Evolutionary conservation across 2,888 invertebrate genomes (phyloP).

Genomic region (Trissolcus japonicus): DNA sequence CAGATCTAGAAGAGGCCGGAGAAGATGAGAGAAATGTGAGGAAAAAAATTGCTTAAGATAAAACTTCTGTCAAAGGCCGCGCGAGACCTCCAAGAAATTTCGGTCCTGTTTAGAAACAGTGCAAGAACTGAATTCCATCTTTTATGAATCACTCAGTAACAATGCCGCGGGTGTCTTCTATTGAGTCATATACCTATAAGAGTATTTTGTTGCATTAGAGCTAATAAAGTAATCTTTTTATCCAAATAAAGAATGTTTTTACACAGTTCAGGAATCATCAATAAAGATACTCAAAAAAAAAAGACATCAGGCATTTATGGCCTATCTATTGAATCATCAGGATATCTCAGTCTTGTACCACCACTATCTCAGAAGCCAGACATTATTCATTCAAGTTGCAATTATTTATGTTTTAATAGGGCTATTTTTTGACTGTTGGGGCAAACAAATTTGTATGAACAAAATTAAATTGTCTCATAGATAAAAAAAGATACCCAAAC

Average conservation of each 20-base stretch:
- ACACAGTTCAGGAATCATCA: slow-evolving; percentile 46
- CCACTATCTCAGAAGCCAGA: neutral
- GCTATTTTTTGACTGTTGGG: no score
- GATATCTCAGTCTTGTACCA: slow-evolving; percentile 29
- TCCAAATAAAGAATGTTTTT: slow-evolving; percentile 44
- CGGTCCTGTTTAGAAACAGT: slow-evolving; percentile 48
- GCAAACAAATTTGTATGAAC: no score
- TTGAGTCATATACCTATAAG: slow-evolving; percentile 32
- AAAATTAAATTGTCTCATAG: no score
- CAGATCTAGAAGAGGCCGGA: slow-evolving; percentile 30
- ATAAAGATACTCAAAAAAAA: slow-evolving; percentile 39
- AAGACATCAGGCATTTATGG: slow-evolving; percentile 35
- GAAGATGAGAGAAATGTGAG: slow-evolving; percentile 12
- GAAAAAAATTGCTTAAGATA: slow-evolving; percentile 46
- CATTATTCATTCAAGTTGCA: no score
- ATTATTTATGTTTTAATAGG: no score
- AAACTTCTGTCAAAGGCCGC: slow-evolving; percentile 41
- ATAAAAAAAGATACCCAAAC: no score
- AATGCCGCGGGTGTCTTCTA: slow-evolving; percentile 42
- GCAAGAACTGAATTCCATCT: slow-evolving; percentile 51
- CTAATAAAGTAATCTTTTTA: slow-evolving; percentile 34
- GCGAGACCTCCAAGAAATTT: slow-evolving; percentile 39
- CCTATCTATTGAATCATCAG: slow-evolving; percentile 35
- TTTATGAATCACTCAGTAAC: slow-evolving; percentile 45
- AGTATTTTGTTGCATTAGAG: slow-evolving; percentile 33